Conservation (phyloP, 1,140 invertebrate species). For the Sinonovacula constricta region DNA sequence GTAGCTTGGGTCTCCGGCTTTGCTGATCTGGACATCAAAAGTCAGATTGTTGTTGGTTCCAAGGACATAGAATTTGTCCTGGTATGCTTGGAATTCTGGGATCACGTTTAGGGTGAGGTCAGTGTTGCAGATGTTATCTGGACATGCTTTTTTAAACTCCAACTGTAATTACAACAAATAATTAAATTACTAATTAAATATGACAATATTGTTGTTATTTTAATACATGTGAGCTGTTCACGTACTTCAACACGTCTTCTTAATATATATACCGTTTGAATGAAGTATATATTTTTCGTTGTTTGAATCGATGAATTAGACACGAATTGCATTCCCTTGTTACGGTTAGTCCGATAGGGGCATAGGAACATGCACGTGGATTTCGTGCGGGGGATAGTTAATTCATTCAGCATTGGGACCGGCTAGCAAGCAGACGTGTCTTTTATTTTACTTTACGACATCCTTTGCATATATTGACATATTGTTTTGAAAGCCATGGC, state of each 20-base stretch:
- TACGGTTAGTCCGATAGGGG: no score
- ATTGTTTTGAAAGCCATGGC: no score
- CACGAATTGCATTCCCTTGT: background rate
- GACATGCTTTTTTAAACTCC: constrained; percentile 45
- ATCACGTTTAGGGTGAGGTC: constrained; percentile 13
- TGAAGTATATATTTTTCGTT: background rate
- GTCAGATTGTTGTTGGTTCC: background rate
- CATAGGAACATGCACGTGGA: background rate
- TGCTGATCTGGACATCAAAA: constrained; percentile 15
- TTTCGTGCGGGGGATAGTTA: no score
- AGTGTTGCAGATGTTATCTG: constrained; percentile 37
- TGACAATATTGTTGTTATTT: background rate
- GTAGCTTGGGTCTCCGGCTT: constrained; percentile 38
- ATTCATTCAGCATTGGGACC: no score
- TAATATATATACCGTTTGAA: background rate
- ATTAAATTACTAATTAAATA: no score
- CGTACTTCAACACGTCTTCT: background rate
- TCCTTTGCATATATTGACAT: no score
- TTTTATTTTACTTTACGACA: no score
- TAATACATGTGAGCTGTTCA: background rate
- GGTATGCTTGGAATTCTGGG: background rate
- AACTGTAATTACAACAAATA: no score
- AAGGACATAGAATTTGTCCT: constrained; percentile 6
- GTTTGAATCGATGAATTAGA: no score
- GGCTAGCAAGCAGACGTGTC: no score